These are phyloP conservation scores for Porites cylindrica DNA, from an alignment of 92 coral and sea anemone species.

Conservation along the genomic window DNA sequence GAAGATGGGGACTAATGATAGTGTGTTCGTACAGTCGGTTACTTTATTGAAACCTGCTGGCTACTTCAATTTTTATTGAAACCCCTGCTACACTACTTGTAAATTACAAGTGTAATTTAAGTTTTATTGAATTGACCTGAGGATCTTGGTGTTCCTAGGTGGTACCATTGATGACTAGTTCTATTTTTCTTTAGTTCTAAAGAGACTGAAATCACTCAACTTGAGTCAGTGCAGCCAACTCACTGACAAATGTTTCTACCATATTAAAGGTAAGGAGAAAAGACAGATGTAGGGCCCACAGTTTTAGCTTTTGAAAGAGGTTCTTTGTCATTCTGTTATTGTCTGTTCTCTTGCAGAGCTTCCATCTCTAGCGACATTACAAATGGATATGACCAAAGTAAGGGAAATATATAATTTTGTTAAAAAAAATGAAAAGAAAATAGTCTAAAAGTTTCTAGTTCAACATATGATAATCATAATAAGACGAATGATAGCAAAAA, in stretches of 20 bases:
- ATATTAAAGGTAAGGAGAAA: slow-evolving; percentile 78
- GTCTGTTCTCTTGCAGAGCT: slow-evolving; percentile 48
- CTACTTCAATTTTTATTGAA: too few relatives aligned
- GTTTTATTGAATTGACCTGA: too few relatives aligned
- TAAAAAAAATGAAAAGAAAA: not conserved
- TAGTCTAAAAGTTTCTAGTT: too few relatives aligned
- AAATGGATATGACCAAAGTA: slow-evolving; percentile 86
- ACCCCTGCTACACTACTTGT: too few relatives aligned
- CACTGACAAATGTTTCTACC: slow-evolving; percentile 86
- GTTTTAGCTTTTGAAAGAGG: not conserved
- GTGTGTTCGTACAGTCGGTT: too few relatives aligned
- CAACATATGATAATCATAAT: too few relatives aligned
- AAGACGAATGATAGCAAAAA: too few relatives aligned
- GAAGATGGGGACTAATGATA: too few relatives aligned
- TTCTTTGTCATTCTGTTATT: not conserved
- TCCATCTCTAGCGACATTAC: slow-evolving; percentile 71
- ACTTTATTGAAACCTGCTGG: too few relatives aligned
- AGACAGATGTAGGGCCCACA: not conserved
- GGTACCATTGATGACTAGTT: too few relatives aligned
- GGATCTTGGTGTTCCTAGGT: too few relatives aligned
- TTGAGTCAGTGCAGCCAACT: slow-evolving; percentile 87
- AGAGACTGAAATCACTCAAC: slow-evolving; percentile 81
- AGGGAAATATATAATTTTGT: not conserved
- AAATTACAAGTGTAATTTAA: too few relatives aligned
- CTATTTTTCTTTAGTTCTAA: slow-evolving; percentile 56